Percentiles rank a stretch among this genome's conserved stretches.
phyloP scores from a whole-genome alignment of 2,113 vertebrate species.

The Stegostoma tigrinum region DNA sequence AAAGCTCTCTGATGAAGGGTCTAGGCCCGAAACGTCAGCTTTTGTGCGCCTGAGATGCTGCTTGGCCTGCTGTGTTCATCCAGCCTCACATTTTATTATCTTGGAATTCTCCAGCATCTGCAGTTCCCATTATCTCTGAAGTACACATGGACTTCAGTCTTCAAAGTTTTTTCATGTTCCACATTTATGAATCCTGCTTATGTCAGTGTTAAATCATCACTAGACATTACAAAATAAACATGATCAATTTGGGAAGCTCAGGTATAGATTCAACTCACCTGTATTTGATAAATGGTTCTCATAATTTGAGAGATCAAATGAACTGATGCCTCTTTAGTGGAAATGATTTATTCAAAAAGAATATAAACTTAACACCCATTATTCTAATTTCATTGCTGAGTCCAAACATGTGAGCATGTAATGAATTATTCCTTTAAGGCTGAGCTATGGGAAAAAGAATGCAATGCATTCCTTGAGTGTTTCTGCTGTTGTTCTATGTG shows the following conservation, averaged over 20 bases:
- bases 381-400: neutral
- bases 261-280: neutral
- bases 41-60: too few relatives aligned
- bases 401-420: neutral
- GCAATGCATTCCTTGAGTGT: neutral
- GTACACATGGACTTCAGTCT: neutral
- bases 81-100: too few relatives aligned
- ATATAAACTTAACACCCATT: neutral
- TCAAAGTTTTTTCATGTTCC: neutral
- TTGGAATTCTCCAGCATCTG: too few relatives aligned
- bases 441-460: neutral
- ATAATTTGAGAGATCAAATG: neutral
- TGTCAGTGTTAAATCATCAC: neutral
- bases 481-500: neutral
- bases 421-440: neutral
- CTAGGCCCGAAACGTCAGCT: too few relatives aligned
- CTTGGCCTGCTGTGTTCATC: too few relatives aligned
- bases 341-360: neutral
- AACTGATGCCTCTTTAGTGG: neutral
- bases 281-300: neutral
- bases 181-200: neutral
- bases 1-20: too few relatives aligned
- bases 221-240: neutral
- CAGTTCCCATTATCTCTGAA: too few relatives aligned
- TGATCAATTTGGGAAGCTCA: neutral